A percentile compares a stretch with the other conserved stretches of the same genome.
Evolutionary conservation across 2,888 invertebrate genomes (phyloP).

Genomic region (Trichopria drosophilae): DNA sequence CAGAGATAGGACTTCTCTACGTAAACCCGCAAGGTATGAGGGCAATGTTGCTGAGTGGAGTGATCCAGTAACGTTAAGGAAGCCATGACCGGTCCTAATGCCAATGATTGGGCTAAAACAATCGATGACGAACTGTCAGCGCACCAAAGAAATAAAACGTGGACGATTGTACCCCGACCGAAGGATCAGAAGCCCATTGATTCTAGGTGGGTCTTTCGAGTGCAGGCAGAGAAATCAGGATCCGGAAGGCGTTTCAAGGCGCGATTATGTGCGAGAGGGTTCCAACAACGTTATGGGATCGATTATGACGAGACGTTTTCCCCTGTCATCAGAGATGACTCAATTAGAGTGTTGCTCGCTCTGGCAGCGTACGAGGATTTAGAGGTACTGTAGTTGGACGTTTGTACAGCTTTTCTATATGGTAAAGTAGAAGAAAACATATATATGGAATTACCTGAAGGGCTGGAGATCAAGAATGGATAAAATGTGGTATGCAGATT

Average conservation of each 20-base stretch:
- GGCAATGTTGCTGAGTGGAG: background rate
- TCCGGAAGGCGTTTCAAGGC: conserved; percentile 14
- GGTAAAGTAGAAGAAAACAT: too few species aligned
- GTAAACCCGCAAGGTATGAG: background rate
- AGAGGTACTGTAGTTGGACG: too few species aligned
- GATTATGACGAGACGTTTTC: conserved; percentile 19
- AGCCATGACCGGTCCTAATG: background rate
- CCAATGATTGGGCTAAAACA: background rate
- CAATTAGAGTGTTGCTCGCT: conserved; percentile 7
- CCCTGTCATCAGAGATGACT: conserved; percentile 5
- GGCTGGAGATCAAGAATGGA: too few species aligned
- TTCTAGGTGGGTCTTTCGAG: background rate
- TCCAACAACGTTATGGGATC: conserved; percentile 3
- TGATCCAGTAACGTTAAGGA: conserved; percentile 2
- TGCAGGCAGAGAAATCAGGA: background rate
- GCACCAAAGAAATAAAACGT: conserved; percentile 1
- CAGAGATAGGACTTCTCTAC: background rate
- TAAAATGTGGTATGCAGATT: too few species aligned
- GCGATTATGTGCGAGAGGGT: conserved; percentile 17
- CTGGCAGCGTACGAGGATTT: too few species aligned
- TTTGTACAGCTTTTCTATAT: too few species aligned
- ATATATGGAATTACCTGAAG: too few species aligned
- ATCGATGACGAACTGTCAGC: background rate
- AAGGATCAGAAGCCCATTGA: background rate
- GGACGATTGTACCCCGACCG: background rate